A percentile compares a stretch with the other conserved stretches of the same genome.
Conservation (phyloP, 1,140 invertebrate genomes). For the Tigriopus japonicus region DNA sequence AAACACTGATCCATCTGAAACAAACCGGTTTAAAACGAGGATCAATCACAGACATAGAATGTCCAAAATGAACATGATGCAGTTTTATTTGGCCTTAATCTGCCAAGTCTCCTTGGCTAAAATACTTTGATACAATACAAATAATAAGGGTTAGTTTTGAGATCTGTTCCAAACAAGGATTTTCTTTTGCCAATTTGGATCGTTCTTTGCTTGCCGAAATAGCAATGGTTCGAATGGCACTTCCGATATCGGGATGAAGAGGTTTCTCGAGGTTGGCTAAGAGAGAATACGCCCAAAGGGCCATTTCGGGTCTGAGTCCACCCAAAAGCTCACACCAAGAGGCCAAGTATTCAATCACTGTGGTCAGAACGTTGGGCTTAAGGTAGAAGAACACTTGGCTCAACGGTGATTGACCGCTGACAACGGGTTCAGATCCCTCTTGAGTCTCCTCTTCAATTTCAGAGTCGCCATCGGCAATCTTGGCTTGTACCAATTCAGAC, state of each 20-base stretch:
- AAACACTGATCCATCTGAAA: neutral
- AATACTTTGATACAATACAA: constrained; percentile 9
- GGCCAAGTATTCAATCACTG: neutral
- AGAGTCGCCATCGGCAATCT: neutral
- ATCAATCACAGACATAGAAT: too few species aligned
- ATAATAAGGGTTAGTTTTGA: neutral
- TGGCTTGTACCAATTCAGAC: neutral
- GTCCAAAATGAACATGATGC: too few species aligned
- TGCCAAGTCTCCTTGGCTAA: constrained; percentile 5
- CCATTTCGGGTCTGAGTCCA: neutral
- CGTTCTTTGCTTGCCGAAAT: neutral
- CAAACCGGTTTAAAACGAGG: neutral
- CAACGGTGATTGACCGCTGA: neutral
- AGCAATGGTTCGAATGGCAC: neutral
- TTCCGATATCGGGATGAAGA: constrained; percentile 4
- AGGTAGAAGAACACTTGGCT: neutral
- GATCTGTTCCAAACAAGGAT: neutral
- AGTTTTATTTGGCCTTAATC: neutral
- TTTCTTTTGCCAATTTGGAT: neutral
- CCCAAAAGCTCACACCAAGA: neutral
- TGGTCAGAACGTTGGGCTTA: neutral
- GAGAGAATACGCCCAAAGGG: neutral
- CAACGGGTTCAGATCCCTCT: neutral
- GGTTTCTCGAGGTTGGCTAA: constrained; percentile 1
- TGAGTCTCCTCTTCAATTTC: neutral